Evolutionary conservation across 1,140 invertebrate genomes (phyloP), one percentile per base, ranked within the genome.

Genomic region (Cryptotermes secundus): DNA sequence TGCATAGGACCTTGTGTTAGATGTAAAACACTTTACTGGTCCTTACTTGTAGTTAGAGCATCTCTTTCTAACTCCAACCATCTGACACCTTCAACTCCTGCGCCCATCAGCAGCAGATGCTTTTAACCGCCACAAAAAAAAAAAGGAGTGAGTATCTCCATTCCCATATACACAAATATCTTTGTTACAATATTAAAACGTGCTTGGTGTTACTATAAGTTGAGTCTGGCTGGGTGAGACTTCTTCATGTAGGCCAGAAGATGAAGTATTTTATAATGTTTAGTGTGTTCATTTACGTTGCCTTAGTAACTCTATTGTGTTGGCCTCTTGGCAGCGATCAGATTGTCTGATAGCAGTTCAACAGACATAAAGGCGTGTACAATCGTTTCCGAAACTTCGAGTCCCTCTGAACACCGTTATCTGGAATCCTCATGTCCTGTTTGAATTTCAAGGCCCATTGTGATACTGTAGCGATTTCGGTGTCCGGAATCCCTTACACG

Each of bases 291-390:
- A 72, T 72, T 72, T 26, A 72, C 59, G 59, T n/a, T n/a, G n/a
- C 59, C 59, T 72, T 72, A 72, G 59, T 72, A 72, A 72, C 59
- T 72, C n/a, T 31, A 72, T 72, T 72, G 59, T 72, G 59, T 72
- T 26, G 59, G 26, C 59, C 26, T 31, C 59, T 31, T 9, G 19
- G 59, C 59, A 31, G n/a, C 59, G 59, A 72, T 72, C 59, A 72
- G 14, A 72, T 31, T 72, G 59, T 72, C 14, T 72, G 59, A 72
- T 72, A 72, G 59, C 7, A 59, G 53, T 59, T 59, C 53, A 59
- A 59, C 53, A 31, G 59, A 72, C 26, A 14, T 10, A 72, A 72
- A 72, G 59, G n/a, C 59, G 59, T 72, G 59, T 72, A 72, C 59
- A 72, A 72, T 72, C 59, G 9, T 72, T 1, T 72, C 14, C 7